Evolutionary conservation across 2,113 vertebrate species (phyloP), one percentile per base, ranked within the genome.

Genomic region (Leiothrix lutea): DNA sequence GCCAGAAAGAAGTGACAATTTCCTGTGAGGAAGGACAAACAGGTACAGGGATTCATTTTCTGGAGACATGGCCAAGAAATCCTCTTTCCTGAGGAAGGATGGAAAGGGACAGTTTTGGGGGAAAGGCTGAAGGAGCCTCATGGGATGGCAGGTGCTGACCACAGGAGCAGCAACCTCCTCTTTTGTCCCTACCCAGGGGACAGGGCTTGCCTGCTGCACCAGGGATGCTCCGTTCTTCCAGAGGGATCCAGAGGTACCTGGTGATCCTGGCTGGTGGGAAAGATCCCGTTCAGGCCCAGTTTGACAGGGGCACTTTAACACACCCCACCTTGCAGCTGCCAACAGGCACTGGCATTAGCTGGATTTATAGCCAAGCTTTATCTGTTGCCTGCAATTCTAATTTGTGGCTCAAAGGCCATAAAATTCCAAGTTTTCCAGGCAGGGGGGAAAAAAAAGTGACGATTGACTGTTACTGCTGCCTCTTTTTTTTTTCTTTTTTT

Each of bases 331-430:
- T 31, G 23, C 69, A 81, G 38, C 35, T 4, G 3, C 80, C 88
- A 92, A 8, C 40, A 64, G 80, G 57, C 73, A 4, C 2, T 74
- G 88, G 91, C 78, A 77, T 89, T 61, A 86, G 40, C 64, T 66
- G 73, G 64, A 75, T 74, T 56, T 93, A 85, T 71, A 84, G n/a
- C 5, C n/a, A 79, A 72, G 83, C 54, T 92, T 95, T 90, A 80
- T 88, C 95, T 92, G 84, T 78, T 93, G 88, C 91, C 97, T 97
- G 94, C 82, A 95, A 96, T 95, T 96, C 92, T 86, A 62, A 97
- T 96, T 85, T 96, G 94, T 64, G 62, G 61, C 88, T 93, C 44
- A 6, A 62, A 81, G 48, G 70, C 78, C 72, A 28, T 92, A 96
- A 97, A 96, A 96, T 93, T 75, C 51, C 14, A 16, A 95, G 80